Evolutionary conservation across 2,888 invertebrate genomes (phyloP), one percentile per base, ranked within the genome.

Genomic region (Tinea pellionella): DNA sequence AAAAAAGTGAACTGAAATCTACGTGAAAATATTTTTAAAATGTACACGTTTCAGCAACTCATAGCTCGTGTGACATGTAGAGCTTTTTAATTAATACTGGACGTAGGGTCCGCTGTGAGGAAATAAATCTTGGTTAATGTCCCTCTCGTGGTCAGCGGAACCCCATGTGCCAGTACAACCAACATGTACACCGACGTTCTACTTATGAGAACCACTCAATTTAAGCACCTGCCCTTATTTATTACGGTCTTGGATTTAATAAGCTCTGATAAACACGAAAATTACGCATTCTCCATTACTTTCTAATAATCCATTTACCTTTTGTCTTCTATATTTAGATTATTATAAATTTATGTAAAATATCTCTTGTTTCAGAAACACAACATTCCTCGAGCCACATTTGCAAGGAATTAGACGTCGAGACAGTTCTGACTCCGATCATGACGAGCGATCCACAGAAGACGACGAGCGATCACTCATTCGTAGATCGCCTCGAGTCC

Each of bases 351-450:
- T 37, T 37, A 37, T 37, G 9, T 37, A 12, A 2, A 12, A 37
- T 37, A 12, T 37, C 37, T 37, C 24, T 80, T 79, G 73, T 91
- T 91, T 0, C 90, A 93, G 93, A 87, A 92, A 91, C 85, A 92
- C 92, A 74, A 90, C 90, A 64, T 93, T 93, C 77, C 88, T 93
- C 70, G 93, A 93, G 75, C 92, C 93, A 41, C 93, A 93, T 74
- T 86, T 93, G 65, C 92, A 92, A 71, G 90, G 90, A 56, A 80
- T 91, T 71, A 80, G 86, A 62, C 75, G 89, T 65, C 73, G 88
- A 63, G 72, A 88, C 76, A 78, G 89, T 72, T 86, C 81, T 6
- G 88, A 88, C 67, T 88, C 87, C 4, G 88, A 88, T 62, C 85
- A 81, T 69, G 87, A 85, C 75, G 88, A 87, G 68, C 76, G 88